phyloP scores from a whole-genome alignment of 2,888 invertebrate genomes.

The Agelastica alni region DNA sequence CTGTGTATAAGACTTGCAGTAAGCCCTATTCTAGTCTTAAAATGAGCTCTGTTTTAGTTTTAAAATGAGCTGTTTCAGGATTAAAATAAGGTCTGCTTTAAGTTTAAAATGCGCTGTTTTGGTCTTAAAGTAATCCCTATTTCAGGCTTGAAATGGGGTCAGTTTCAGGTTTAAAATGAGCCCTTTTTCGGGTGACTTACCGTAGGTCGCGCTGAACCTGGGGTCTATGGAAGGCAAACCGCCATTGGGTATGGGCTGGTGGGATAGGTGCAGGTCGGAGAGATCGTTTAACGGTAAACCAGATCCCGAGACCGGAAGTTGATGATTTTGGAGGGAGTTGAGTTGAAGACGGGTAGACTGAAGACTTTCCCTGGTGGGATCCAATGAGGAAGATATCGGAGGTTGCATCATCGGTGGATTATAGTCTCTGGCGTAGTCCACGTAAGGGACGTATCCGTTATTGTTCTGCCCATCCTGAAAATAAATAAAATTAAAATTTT shows the following conservation, averaged over 20 bases:
- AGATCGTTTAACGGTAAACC: slow-evolving; percentile 52
- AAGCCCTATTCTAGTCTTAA: no score
- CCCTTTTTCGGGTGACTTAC: no score
- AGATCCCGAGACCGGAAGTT: slow-evolving; percentile 46
- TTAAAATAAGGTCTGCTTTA: no score
- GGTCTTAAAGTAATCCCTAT: no score
- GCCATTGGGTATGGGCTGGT: slow-evolving; percentile 51
- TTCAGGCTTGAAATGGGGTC: no score
- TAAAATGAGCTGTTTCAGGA: no score
- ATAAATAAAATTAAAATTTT: no score
- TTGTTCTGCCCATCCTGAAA: slow-evolving; percentile 78
- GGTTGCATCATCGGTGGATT: slow-evolving; percentile 75
- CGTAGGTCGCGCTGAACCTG: slow-evolving; percentile 85
- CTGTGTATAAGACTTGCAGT: no score
- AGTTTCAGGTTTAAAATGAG: no score
- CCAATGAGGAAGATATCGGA: slow-evolving; percentile 62
- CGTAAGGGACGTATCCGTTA: slow-evolving; percentile 86
- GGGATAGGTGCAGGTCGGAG: slow-evolving; percentile 50
- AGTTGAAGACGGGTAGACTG: slow-evolving; percentile 57
- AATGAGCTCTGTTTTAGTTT: no score
- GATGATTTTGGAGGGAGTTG: slow-evolving; percentile 53
- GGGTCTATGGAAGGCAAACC: slow-evolving; percentile 68
- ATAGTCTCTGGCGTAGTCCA: slow-evolving; percentile 87
- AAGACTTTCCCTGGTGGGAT: slow-evolving; percentile 50
- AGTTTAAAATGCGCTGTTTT: no score